These are phyloP conservation scores for Serilophus lunatus DNA, from an alignment of 2,113 vertebrate species.

Conservation along the genomic window DNA sequence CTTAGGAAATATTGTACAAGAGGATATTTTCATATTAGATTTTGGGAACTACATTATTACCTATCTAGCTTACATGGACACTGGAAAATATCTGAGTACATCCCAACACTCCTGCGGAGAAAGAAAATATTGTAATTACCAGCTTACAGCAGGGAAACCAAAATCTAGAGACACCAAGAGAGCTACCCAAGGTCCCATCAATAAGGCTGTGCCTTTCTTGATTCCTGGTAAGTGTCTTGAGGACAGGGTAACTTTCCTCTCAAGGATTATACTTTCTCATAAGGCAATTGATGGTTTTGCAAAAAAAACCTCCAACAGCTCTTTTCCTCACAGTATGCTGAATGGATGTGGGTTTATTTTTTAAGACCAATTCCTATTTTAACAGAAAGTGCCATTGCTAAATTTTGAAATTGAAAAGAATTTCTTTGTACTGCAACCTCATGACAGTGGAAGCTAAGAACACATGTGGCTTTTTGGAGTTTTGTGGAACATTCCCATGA, in stretches of 20 bases:
- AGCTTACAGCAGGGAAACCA: background rate
- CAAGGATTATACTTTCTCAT: background rate
- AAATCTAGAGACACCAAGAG: background rate
- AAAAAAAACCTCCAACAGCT: background rate
- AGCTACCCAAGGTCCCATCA: background rate
- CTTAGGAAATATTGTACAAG: background rate
- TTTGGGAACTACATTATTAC: background rate
- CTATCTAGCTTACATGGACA: background rate
- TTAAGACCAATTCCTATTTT: constrained; percentile 14
- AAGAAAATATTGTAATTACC: background rate
- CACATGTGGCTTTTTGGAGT: constrained; percentile 23
- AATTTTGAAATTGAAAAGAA: constrained; percentile 40
- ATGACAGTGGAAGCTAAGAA: constrained; percentile 26
- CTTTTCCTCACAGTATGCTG: background rate
- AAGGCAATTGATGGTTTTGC: background rate
- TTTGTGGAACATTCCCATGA: constrained; percentile 61
- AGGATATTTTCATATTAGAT: background rate
- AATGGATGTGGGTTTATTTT: background rate
- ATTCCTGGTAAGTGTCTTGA: background rate
- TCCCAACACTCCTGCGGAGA: background rate
- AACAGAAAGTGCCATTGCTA: background rate
- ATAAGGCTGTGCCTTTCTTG: background rate
- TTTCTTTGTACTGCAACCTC: constrained; percentile 10
- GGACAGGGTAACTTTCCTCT: background rate
- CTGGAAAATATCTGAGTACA: background rate